phyloP scores from a whole-genome alignment of 2,113 vertebrate genomes.

The Marmota flaviventris region DNA sequence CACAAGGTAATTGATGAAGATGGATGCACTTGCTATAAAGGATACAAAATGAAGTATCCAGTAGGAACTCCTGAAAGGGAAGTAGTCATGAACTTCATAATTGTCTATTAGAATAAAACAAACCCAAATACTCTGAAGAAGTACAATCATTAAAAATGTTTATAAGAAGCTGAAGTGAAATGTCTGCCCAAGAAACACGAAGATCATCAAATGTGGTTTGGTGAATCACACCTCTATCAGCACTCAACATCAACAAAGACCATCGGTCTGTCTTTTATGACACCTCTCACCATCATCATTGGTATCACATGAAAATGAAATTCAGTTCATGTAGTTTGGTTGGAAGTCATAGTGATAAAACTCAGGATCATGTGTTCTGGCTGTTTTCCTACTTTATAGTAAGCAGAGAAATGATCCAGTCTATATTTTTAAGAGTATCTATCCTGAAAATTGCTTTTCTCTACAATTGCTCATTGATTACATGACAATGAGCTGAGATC shows the following conservation, averaged over 20 bases:
- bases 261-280: neutral
- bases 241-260: neutral
- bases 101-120: neutral
- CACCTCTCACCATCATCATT: too few relatives aligned
- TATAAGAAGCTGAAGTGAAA: neutral
- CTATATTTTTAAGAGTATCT: neutral
- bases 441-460: neutral
- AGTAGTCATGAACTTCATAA: neutral
- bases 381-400: neutral
- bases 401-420: neutral
- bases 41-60: neutral
- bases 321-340: neutral
- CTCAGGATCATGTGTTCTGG: neutral
- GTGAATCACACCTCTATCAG: neutral
- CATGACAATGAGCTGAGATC: neutral
- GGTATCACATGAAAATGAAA: neutral
- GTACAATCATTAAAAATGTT: neutral
- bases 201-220: neutral
- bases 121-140: neutral
- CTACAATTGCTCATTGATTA: neutral
- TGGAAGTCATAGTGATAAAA: neutral
- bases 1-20: neutral
- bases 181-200: neutral
- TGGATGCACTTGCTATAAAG: neutral
- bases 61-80: neutral